A percentile compares a stretch with the other conserved stretches of the same genome.
phyloP scores from a whole-genome alignment of 2,888 invertebrate species.

The Noctua comes region DNA sequence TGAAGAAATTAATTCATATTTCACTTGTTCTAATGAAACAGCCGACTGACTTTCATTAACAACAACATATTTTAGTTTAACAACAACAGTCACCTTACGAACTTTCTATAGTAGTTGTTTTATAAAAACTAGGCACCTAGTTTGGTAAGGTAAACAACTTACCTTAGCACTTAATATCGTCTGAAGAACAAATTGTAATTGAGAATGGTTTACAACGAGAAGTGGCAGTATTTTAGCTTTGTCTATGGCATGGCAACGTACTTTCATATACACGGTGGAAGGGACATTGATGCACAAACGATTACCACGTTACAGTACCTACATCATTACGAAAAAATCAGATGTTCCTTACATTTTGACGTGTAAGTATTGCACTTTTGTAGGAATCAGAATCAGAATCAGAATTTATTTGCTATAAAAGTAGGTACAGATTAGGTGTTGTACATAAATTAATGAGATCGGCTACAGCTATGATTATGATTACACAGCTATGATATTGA shows the following conservation, averaged over 20 bases:
- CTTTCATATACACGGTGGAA: neutral
- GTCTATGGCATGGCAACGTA: neutral
- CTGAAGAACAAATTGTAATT: neutral
- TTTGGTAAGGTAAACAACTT: neutral
- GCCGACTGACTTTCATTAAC: constrained; percentile 64
- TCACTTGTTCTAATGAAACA: constrained; percentile 81
- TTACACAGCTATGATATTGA: too few relatives aligned
- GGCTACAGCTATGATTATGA: too few relatives aligned
- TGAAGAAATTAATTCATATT: constrained; percentile 86
- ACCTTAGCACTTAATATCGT: neutral
- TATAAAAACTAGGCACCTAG: neutral
- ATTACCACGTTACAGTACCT: neutral
- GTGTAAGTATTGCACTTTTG: too few relatives aligned
- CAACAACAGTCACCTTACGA: constrained; percentile 23
- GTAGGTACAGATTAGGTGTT: too few relatives aligned
- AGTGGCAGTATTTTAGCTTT: too few relatives aligned
- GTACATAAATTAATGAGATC: too few relatives aligned
- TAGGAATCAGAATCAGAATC: too few relatives aligned
- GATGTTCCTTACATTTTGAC: too few relatives aligned
- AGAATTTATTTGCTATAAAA: too few relatives aligned
- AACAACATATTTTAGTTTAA: constrained; percentile 30
- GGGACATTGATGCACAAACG: neutral
- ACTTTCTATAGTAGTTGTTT: constrained; percentile 19
- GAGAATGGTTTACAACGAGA: neutral
- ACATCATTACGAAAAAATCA: too few relatives aligned